Base-by-base conservation (phyloP, 1,140 invertebrate genomes). In the Drosophila nebulosa region DNA sequence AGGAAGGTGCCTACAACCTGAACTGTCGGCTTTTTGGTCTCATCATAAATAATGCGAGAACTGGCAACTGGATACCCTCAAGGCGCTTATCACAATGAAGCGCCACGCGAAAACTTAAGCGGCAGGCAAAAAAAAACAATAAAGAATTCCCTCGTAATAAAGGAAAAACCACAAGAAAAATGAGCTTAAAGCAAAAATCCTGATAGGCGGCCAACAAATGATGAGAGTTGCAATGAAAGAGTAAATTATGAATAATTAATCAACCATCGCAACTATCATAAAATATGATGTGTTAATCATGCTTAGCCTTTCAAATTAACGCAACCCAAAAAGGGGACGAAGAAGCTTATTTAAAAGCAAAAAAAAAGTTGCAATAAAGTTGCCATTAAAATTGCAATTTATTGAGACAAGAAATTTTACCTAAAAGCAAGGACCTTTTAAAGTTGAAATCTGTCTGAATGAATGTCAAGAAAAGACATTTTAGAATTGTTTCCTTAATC, bases 11-110 rank as follows among this genome's bases (percentile, higher is more conserved):
- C 68, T 27, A 26, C 26, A 46, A 21, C 39, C 39, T 66, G 60
- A 63, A 27, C 26, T 18, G 51, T 51, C 55, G 46, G 56, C 35
- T 53, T 59, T 60, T 62, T 52, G 50, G 58, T 52, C 63, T 39
- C 42, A 71, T 78, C 81, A 81, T 85, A 85, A 85, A 85, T 85
- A 88, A 78, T 85, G 60, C 60, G 36, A 51, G 50, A 74, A 65
- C 64, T 80, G 69, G 75, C 66, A 53, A 21, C 36, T 51, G 35
- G 62, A 46, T 46, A 21, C 63, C 70, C 57, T 32, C 67, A 50
- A 57, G 56, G 14, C 35, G 63, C 67, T 79, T 69, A 80, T 79
- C 68, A 69, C 14, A 61, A 55, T 12, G 27, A 50, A 67, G 63
- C 74, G 59, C 39, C 59, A 39, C 58, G 39, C n/a, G n/a, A n/a